Percentiles rank a stretch among this genome's conserved stretches.
These are phyloP conservation scores for Idaea dimidiata DNA, from an alignment of 2,888 invertebrate genomes.

Conservation along the genomic window DNA sequence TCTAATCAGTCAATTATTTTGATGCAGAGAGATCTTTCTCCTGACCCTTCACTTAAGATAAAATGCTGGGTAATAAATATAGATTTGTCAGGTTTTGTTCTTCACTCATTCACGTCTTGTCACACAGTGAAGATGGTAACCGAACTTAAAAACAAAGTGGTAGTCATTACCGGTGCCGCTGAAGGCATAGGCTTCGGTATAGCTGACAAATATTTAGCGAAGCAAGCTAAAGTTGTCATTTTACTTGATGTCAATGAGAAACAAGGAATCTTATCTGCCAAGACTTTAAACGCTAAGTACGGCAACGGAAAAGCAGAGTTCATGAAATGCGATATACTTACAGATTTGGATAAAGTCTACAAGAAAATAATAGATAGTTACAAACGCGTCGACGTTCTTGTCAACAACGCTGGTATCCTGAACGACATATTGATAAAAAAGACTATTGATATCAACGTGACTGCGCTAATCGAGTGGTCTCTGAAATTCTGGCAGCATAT, in stretches of 20 bases:
- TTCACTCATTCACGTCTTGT: not conserved
- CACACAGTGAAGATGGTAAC: slow-evolving; percentile 23
- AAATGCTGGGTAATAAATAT: not conserved
- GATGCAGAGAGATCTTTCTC: not conserved
- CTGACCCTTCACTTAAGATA: slow-evolving; percentile 1
- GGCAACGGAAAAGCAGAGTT: slow-evolving; percentile 67
- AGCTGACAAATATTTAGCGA: slow-evolving; percentile 62
- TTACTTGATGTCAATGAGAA: slow-evolving; percentile 49
- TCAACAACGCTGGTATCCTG: slow-evolving; percentile 65
- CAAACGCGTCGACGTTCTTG: slow-evolving; percentile 58
- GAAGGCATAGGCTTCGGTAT: slow-evolving; percentile 74
- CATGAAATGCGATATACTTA: slow-evolving; percentile 74
- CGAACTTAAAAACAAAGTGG: slow-evolving; percentile 34
- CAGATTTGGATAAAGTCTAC: slow-evolving; percentile 60
- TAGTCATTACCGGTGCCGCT: slow-evolving; percentile 75
- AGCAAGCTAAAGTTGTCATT: slow-evolving; percentile 49
- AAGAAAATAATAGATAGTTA: slow-evolving; percentile 42
- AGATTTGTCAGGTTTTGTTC: not conserved
- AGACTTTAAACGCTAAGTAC: slow-evolving; percentile 60
- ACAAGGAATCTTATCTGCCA: slow-evolving; percentile 56
- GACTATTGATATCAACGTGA: slow-evolving; percentile 56
- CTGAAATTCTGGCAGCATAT: slow-evolving; percentile 78
- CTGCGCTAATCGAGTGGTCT: slow-evolving; percentile 54
- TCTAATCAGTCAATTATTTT: not conserved
- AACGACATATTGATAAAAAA: slow-evolving; percentile 35